Evolutionary conservation across 2,113 vertebrate genomes (phyloP), one percentile per base, ranked within the genome.

Genomic region (Eulacestoma nigropectus): DNA sequence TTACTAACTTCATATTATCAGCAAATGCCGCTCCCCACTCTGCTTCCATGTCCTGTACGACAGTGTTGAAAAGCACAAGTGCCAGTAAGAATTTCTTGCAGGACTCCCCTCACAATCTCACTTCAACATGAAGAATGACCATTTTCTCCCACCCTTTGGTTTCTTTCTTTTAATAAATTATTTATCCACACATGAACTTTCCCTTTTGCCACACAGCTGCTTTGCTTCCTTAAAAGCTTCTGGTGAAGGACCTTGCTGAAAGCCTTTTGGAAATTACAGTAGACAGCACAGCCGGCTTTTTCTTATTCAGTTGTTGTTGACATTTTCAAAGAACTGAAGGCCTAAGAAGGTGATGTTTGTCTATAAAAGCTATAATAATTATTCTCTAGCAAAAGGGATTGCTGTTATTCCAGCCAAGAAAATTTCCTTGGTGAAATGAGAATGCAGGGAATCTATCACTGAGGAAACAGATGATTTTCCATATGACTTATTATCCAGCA

Each of bases 251-350:
- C 55, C 41, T 83, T 80, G 53, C 37, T 89, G 80, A 89, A 91
- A 87, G n/a, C 46, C 70, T 79, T 87, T 78, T 72, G 57, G 78
- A 90, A 86, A 77, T 65, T 42, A n/a, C 46, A 63, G 42, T 12
- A 60, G 78, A 53, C 23, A 82, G 44, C 44, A 33, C 5, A 74
- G 74, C 25, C 53, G 64, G 62, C 57, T 63, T 87, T 84, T 87
- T 75, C 64, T 74, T 78, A 29, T n/a, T 91, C 78, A 78, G 20
- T 59, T 78, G 56, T 52, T 77, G 80, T 55, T 95, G 89, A 52
- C 65, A 55, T 92, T 93, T 96, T 57, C 77, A 81, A 94, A 87
- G 92, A 75, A 70, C 35, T 56, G 57, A 89, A 89, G 73, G 64
- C 78, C 84, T 84, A 60, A 75, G 64, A 84, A 94, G 60, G 57